These are phyloP conservation scores for Phaedon cochleariae DNA, from an alignment of 2,888 invertebrate genomes.

Conservation along the genomic window DNA sequence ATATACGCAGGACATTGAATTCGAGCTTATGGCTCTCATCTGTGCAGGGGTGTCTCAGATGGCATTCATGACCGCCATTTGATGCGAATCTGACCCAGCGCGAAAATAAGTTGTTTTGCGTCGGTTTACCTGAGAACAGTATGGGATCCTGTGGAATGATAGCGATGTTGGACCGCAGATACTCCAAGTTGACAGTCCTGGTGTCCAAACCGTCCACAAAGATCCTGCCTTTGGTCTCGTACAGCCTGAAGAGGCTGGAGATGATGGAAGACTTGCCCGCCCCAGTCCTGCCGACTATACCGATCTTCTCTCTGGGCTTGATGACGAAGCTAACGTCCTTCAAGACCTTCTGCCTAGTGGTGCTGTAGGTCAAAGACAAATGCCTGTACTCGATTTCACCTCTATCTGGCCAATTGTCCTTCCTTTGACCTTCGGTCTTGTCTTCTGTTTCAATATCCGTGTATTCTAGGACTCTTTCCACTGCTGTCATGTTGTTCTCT, in stretches of 20 bases:
- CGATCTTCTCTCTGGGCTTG: slow-evolving; percentile 74
- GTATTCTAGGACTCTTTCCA: slow-evolving; percentile 88
- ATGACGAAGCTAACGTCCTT: slow-evolving; percentile 64
- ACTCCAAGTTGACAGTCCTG: slow-evolving; percentile 73
- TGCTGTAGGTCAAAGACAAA: slow-evolving; percentile 76
- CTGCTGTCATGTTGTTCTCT: slow-evolving; percentile 85
- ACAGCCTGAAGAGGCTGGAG: slow-evolving; percentile 81
- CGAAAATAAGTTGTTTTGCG: too few relatives aligned
- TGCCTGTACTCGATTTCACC: slow-evolving; percentile 74
- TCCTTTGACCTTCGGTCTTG: slow-evolving; percentile 26
- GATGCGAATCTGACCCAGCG: too few relatives aligned
- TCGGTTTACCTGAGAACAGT: slow-evolving; percentile 65
- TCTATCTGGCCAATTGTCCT: slow-evolving; percentile 72
- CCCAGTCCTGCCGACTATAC: slow-evolving; percentile 83
- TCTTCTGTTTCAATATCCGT: slow-evolving; percentile 71
- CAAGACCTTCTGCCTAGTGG: slow-evolving; percentile 67
- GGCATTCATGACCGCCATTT: too few relatives aligned
- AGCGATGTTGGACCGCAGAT: slow-evolving; percentile 78
- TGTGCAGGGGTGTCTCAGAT: too few relatives aligned
- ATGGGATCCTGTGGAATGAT: slow-evolving; percentile 90
- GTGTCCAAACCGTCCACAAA: slow-evolving; percentile 82
- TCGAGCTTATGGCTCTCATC: too few relatives aligned
- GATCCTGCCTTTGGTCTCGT: slow-evolving; percentile 79
- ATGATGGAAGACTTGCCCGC: slow-evolving; percentile 83
- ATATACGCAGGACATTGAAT: too few relatives aligned